These are phyloP conservation scores for Drosophila mayri DNA, from an alignment of 1,140 invertebrate genomes.

Conservation along the genomic window DNA sequence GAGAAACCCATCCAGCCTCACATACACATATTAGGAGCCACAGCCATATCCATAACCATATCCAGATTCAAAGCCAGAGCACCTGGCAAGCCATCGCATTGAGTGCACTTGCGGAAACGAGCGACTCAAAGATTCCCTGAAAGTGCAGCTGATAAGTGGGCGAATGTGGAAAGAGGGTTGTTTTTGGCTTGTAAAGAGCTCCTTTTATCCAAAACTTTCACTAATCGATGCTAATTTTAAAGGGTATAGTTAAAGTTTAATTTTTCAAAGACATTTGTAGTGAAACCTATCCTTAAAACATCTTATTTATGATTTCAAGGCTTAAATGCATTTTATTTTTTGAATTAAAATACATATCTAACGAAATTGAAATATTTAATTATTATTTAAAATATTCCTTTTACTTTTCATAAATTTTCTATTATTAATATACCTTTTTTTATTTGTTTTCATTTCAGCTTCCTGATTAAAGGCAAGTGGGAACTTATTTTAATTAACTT, in stretches of 20 bases:
- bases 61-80: constrained; percentile 15
- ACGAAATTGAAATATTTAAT: not conserved
- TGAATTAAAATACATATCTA: no score
- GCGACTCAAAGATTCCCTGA: constrained; percentile 31
- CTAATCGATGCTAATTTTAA: not conserved
- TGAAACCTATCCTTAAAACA: not conserved
- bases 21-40: constrained; percentile 19
- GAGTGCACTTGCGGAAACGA: constrained; percentile 41
- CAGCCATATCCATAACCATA: constrained; percentile 1
- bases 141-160: constrained; percentile 28
- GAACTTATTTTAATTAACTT: no score
- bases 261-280: not conserved
- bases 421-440: not conserved
- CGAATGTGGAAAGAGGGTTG: constrained; percentile 12
- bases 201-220: not conserved
- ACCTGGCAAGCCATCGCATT: constrained; percentile 36
- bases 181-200: not conserved
- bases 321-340: not conserved
- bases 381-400: not conserved
- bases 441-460: not conserved
- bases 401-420: no score
- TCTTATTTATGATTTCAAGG: not conserved
- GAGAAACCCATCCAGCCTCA: constrained; percentile 24
- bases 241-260: no score
- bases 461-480: not conserved